These are phyloP conservation scores for Sander lucioperca DNA, from an alignment of 2,113 vertebrate species.

Conservation along the genomic window DNA sequence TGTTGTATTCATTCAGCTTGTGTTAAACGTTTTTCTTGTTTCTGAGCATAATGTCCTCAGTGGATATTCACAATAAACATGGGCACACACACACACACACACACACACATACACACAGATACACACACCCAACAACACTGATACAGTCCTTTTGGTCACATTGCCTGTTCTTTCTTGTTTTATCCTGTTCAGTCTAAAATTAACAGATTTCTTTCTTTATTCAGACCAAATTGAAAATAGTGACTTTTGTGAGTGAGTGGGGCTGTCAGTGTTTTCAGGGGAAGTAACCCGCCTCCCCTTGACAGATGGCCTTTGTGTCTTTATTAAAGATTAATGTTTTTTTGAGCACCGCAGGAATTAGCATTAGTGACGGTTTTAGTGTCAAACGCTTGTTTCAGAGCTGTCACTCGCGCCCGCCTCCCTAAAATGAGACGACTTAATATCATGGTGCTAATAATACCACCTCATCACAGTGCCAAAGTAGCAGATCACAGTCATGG, in stretches of 20 bases:
- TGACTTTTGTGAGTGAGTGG: slow-evolving; percentile 28
- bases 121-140: not conserved
- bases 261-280: slow-evolving; percentile 44
- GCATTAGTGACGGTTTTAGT: slow-evolving; percentile 79
- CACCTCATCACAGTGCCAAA: slow-evolving; percentile 65
- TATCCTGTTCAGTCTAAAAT: slow-evolving; percentile 20
- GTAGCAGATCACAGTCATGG: slow-evolving; percentile 57
- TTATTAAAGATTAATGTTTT: slow-evolving; percentile 77
- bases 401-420: slow-evolving; percentile 71
- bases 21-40: slow-evolving; percentile 43
- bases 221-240: slow-evolving; percentile 32
- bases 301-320: slow-evolving; percentile 71
- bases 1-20: slow-evolving; percentile 41
- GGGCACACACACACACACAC: not conserved
- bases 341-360: slow-evolving; percentile 72
- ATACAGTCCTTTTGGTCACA: not conserved
- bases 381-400: slow-evolving; percentile 75
- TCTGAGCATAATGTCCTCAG: slow-evolving; percentile 22
- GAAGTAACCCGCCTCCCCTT: slow-evolving; percentile 47
- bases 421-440: slow-evolving; percentile 73
- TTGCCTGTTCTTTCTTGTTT: slow-evolving; percentile 1
- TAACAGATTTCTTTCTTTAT: not conserved
- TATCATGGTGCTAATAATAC: slow-evolving; percentile 70
- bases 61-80: slow-evolving; percentile 9
- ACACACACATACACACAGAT: not conserved